Base-by-base conservation (phyloP, 2,113 vertebrate genomes). In the Pelecanus crispus region DNA sequence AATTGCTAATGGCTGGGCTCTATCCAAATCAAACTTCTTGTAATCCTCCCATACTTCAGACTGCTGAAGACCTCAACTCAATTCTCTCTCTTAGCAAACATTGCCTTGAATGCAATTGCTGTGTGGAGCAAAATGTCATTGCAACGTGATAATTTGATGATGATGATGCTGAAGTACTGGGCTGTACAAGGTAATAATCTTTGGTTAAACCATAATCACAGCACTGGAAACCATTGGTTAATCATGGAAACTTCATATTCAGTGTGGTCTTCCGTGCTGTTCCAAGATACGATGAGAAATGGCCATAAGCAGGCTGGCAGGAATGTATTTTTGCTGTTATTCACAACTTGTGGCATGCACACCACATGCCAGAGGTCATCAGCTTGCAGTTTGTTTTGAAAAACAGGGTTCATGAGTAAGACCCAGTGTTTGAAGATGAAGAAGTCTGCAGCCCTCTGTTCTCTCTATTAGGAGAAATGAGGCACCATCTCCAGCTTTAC, bases 151-250 rank as follows among this genome's bases (percentile, higher is more conserved):
- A 92, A 97, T 96, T 95, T 92, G 94, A 92, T 88, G 90, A 91
- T 94, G 88, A 65, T 86, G 81, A 3, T 95, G 87, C 40, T 16
- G 22, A 95, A 92, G 85, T 81, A 20, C 80, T 81, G 53, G 80
- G 77, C 91, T 89, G 55, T 80, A 50, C 68, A 67, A 81, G 75
- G 68, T 71, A 90, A 77, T 65, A 94, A 94, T 97, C 85, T 92
- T 92, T 40, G 96, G 96, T 94, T 86, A 95, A 92, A 92, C 97
- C 96, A 93, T 88, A 96, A 97, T 96, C 79, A 94, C 63, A 95
- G 94, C 28, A 9, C 81, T 88, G 75, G 67, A 95, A 93, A 56
- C 63, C 93, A 53, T 2, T 62, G 81, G 84, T 88, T 92, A 91
- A 92, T 95, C 78, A n/a, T 59, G 71, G 88, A 96, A 95, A 87